Evolutionary conservation across 2,113 vertebrate genomes (phyloP).

Genomic region (Diadophis punctatus): DNA sequence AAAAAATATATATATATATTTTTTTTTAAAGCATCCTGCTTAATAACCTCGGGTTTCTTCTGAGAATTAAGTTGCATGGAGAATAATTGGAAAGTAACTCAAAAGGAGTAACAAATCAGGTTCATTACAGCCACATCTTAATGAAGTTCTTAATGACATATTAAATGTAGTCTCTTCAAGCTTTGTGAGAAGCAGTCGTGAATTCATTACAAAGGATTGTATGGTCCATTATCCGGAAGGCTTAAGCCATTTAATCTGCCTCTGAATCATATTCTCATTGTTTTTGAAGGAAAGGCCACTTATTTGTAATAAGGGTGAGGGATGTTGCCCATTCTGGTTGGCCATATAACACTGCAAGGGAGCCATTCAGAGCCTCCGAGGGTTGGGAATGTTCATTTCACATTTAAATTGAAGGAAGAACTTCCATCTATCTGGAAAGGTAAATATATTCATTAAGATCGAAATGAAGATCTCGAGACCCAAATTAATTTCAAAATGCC

Average conservation of each 20-base stretch:
- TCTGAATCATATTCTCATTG: not conserved
- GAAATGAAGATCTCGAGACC: not conserved
- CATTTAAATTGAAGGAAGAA: not conserved
- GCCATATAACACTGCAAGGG: not conserved
- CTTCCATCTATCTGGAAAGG: not conserved
- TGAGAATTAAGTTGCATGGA: not conserved
- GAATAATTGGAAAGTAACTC: conserved; percentile 9
- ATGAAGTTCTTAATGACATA: conserved; percentile 12
- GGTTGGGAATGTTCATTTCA: not conserved
- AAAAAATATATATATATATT: not conserved
- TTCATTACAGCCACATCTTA: not conserved
- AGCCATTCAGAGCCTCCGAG: not conserved
- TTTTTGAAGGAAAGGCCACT: not conserved
- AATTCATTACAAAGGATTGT: not conserved
- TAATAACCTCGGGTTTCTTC: not conserved
- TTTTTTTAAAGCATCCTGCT: not conserved
- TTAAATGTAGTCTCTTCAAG: not conserved
- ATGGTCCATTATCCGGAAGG: not conserved
- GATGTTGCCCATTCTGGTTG: not conserved
- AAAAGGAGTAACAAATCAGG: not conserved
- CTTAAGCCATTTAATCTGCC: not conserved
- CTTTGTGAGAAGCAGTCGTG: not conserved
- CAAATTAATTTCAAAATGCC: not conserved
- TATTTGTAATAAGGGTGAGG: not conserved
- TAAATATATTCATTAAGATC: not conserved